Evolutionary conservation across 2,113 vertebrate genomes (phyloP).

Genomic region (Callipepla squamata): DNA sequence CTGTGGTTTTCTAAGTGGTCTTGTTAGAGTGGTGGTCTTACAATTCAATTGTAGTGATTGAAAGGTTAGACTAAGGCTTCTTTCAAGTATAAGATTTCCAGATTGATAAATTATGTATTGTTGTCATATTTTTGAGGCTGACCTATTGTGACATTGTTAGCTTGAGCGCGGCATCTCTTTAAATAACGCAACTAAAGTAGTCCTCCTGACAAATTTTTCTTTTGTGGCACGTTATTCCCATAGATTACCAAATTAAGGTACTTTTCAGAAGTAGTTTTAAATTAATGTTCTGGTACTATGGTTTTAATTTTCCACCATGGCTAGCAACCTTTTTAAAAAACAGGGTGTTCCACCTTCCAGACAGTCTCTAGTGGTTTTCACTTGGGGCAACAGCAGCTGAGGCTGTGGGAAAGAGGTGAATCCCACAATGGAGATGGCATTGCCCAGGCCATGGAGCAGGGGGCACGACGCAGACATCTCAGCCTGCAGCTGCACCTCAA

Average conservation of each 20-base stretch:
- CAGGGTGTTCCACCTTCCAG: not conserved
- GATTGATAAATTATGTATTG: constrained; percentile 68
- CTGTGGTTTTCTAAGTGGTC: constrained; percentile 75
- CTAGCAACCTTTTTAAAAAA: not conserved
- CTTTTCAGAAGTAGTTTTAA: not conserved
- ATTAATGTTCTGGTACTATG: not conserved
- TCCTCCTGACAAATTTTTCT: not conserved
- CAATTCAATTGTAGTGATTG: constrained; percentile 83
- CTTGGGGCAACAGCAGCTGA: not conserved
- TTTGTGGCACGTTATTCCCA: not conserved
- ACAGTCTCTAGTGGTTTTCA: not conserved
- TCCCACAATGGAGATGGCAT: not conserved
- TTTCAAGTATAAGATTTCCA: constrained; percentile 84
- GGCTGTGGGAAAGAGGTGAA: not conserved
- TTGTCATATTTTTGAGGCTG: constrained; percentile 67
- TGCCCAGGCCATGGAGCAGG: not conserved
- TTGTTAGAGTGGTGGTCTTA: constrained; percentile 87
- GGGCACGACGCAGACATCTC: not conserved
- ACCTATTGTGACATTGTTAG: constrained; percentile 4
- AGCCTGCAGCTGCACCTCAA: not conserved
- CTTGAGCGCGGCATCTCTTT: constrained; percentile 53
- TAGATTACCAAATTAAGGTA: not conserved
- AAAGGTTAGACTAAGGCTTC: constrained; percentile 77
- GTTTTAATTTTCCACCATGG: not conserved
- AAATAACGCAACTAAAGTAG: not conserved